Evolutionary conservation across 2,888 invertebrate species (phyloP), one percentile per base, ranked within the genome.

Genomic region (Andrena marginata): DNA sequence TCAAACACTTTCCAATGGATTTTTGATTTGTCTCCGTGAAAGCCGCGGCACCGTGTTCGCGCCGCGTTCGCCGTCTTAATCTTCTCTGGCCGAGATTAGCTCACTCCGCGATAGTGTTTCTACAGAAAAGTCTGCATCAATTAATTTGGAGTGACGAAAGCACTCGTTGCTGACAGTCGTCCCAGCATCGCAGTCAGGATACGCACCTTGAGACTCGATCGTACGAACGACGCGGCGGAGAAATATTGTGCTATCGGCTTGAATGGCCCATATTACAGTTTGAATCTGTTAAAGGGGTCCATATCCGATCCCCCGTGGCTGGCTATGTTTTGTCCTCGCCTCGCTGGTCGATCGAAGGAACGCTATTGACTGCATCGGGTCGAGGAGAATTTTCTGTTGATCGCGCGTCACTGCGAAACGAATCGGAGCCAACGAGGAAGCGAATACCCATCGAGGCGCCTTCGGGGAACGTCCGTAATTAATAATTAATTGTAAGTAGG

Each of bases 181-280:
- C 10, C 16, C 29, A 8, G 13, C 6, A 20, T 31, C n/a, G n/a
- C n/a, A 51, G 35, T 51, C n/a, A 8, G 8, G 49, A 42, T 48
- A 29, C 42, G 42, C 42, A 42, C 33, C 33, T n/a, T 60, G n/a
- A 10, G 74, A 51, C 51, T 64, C 67, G 70, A 80, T 72, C 71
- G 73, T 20, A 23, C 59, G 63, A 69, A 42, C 16, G 0, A 5
- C 42, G 60, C 70, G 20, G 26, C 51, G 49, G 68, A 64, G 85
- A 80, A 88, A 91, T 89, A 90, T 90, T 82, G 92, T 89, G 31
- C 92, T 91, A 93, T 93, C 93, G 87, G 92, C 93, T 93, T 93
- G 90, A 93, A 93, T 92, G 92, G 87, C 89, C 93, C 89, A 91
- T 90, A 92, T 93, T 93, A 91, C 90, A 87, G 88, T 89, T 91